These are phyloP conservation scores for Polymixis lichenea DNA, from an alignment of 2,888 invertebrate genomes.

Conservation along the genomic window DNA sequence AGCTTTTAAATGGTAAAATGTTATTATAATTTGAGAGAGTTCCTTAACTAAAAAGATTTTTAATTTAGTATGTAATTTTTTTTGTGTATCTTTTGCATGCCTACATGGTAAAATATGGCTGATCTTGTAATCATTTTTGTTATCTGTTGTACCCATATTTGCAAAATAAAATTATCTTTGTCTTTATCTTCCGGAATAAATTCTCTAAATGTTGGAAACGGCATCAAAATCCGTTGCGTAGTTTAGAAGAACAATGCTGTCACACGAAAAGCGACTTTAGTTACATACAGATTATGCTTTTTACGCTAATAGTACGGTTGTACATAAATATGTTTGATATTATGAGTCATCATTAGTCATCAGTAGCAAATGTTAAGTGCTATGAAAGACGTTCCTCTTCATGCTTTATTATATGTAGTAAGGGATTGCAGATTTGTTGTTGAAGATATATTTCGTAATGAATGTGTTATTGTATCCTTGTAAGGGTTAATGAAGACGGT, in stretches of 20 bases:
- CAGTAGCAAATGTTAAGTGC: conserved; percentile 5
- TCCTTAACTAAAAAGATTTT: too few relatives aligned
- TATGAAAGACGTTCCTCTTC: conserved; percentile 7
- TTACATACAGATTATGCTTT: conserved; percentile 1
- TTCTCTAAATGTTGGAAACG: neutral
- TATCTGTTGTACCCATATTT: too few relatives aligned
- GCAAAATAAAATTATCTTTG: too few relatives aligned
- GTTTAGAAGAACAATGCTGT: neutral
- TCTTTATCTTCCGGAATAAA: too few relatives aligned
- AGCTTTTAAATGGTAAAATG: too few relatives aligned
- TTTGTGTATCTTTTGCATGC: too few relatives aligned
- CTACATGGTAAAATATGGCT: too few relatives aligned
- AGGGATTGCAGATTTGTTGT: neutral
- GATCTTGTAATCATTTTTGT: too few relatives aligned
- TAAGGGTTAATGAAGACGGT: conserved; percentile 8
- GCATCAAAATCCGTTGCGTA: neutral
- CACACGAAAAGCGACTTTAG: neutral
- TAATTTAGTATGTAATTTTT: too few relatives aligned
- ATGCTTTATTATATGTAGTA: conserved; percentile 35
- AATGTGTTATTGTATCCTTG: conserved; percentile 24
- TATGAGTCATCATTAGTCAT: conserved; percentile 20
- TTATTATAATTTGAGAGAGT: too few relatives aligned
- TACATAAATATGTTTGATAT: conserved; percentile 2
- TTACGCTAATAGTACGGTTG: conserved; percentile 18
- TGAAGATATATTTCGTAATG: conserved; percentile 16